These are phyloP conservation scores for Luffia ferchaultella DNA, from an alignment of 2,888 invertebrate species.

Conservation along the genomic window DNA sequence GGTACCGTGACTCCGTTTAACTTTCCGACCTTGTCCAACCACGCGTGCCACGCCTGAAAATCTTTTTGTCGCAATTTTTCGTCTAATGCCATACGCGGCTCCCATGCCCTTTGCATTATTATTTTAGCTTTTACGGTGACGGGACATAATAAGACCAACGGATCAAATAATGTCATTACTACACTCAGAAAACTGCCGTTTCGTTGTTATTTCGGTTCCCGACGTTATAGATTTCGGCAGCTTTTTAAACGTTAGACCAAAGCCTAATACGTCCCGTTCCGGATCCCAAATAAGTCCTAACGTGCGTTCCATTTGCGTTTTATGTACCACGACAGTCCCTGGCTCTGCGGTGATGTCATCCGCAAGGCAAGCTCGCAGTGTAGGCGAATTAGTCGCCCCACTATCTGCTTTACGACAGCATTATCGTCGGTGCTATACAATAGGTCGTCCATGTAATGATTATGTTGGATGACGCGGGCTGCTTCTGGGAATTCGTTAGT, in stretches of 20 bases:
- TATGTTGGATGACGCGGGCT: too few relatives aligned
- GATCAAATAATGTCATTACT: constrained; percentile 13
- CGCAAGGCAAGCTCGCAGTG: too few relatives aligned
- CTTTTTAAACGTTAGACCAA: constrained; percentile 7
- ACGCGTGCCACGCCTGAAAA: constrained; percentile 4
- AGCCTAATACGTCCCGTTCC: constrained; percentile 6
- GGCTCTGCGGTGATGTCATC: too few relatives aligned
- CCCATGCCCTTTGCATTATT: constrained; percentile 12
- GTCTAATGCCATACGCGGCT: constrained; percentile 12
- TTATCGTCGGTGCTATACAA: too few relatives aligned
- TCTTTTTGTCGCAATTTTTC: constrained; percentile 2
- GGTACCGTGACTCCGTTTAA: constrained; percentile 3
- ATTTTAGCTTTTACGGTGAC: constrained; percentile 12
- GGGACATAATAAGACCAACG: constrained; percentile 12
- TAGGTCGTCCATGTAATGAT: too few relatives aligned
- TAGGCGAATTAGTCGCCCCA: too few relatives aligned
- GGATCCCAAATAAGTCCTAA: constrained; percentile 11
- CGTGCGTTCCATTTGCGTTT: constrained; percentile 10
- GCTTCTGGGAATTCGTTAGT: too few relatives aligned
- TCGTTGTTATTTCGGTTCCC: constrained; percentile 10
- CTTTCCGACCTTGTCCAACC: not conserved
- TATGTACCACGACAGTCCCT: too few relatives aligned
- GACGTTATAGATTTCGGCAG: constrained; percentile 2
- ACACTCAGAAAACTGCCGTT: constrained; percentile 9
- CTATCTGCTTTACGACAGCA: too few relatives aligned